These are phyloP conservation scores for Spondyliosoma cantharus DNA, from an alignment of 2,797 vertebrate genomes.

Conservation along the genomic window DNA sequence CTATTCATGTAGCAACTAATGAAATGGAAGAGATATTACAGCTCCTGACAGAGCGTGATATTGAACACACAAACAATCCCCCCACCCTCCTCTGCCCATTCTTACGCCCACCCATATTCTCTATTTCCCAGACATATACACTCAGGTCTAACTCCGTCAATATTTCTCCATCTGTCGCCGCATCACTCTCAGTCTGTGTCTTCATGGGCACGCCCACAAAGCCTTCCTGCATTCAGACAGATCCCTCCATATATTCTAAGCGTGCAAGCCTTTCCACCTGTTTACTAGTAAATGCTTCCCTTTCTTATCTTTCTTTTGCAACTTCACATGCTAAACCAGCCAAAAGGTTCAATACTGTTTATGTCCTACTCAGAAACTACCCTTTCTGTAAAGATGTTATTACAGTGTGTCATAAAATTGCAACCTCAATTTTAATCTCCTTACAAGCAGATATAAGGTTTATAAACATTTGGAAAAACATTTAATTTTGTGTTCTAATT, in stretches of 20 bases:
- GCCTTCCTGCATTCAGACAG: slow-evolving; percentile 37
- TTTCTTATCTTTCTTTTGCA: not conserved
- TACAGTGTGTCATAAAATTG: not conserved
- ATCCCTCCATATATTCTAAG: slow-evolving; percentile 38
- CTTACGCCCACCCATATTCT: slow-evolving; percentile 55
- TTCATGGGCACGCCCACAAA: slow-evolving; percentile 42
- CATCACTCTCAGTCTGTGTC: slow-evolving; percentile 41
- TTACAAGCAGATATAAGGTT: not conserved
- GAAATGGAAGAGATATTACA: slow-evolving; percentile 79
- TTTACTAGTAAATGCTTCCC: slow-evolving; percentile 20
- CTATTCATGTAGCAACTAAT: slow-evolving; percentile 75
- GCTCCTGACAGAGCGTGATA: slow-evolving; percentile 73
- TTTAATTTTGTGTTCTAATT: not conserved
- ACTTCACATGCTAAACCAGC: not conserved
- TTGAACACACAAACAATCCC: slow-evolving; percentile 68
- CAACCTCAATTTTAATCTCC: not conserved
- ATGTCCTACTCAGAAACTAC: not conserved
- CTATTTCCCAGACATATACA: slow-evolving; percentile 52
- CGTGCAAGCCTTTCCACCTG: slow-evolving; percentile 1
- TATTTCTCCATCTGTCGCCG: slow-evolving; percentile 55
- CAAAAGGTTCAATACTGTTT: not conserved
- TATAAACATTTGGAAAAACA: not conserved
- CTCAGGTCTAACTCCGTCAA: slow-evolving; percentile 54
- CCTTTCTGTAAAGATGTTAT: not conserved
- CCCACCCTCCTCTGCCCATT: not conserved